These are phyloP conservation scores for Gymnothorax javanicus DNA, from an alignment of 2,797 vertebrate species.

Conservation along the genomic window DNA sequence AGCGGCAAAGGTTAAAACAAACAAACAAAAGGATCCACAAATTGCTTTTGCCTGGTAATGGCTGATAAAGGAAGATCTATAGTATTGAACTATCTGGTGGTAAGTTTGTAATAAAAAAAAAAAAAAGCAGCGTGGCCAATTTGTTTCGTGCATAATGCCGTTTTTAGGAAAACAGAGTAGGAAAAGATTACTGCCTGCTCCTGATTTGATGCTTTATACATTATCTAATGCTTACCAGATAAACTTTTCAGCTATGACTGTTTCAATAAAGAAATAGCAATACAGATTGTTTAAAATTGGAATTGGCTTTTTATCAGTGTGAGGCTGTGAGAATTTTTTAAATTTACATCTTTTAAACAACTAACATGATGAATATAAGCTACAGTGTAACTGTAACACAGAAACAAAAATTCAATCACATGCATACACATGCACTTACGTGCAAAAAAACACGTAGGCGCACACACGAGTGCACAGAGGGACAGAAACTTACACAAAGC, in stretches of 20 bases:
- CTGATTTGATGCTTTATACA: constrained; percentile 39
- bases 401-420: not conserved
- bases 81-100: not conserved
- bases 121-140: not conserved
- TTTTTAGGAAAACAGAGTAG: not conserved
- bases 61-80: not conserved
- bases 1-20: not conserved
- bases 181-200: constrained; percentile 25
- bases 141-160: not conserved
- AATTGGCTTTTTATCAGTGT: not conserved
- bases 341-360: constrained; percentile 9
- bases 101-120: not conserved
- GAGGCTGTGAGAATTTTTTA: not conserved
- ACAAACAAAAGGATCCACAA: not conserved
- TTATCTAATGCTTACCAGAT: constrained; percentile 43
- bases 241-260: constrained; percentile 43
- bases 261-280: constrained; percentile 32
- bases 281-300: constrained; percentile 13
- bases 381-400: not conserved
- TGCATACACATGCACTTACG: not conserved
- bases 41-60: not conserved
- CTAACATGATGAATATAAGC: constrained; percentile 14
- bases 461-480: no score
- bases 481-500: no score
- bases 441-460: no score